Evolutionary conservation across 2,888 invertebrate species (phyloP), one percentile per base, ranked within the genome.

Genomic region (Andricus curvator): DNA sequence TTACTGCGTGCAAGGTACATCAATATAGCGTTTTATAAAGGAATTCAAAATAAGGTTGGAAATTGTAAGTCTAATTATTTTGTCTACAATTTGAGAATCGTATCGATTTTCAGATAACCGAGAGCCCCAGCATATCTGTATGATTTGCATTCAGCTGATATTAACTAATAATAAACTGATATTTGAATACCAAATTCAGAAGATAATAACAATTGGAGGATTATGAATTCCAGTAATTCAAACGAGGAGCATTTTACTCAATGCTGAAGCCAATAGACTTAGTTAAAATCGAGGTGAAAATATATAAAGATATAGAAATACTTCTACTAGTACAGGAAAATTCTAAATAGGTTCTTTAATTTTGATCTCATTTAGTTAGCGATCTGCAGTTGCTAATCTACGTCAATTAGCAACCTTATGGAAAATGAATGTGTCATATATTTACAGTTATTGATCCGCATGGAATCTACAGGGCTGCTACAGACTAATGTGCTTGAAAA

Each of bases 391-490:
- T 56, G 70, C 51, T 25, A 29, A 51, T 51, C 48, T 56, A 29
- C 51, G 56, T 5, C 74, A 74, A 74, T 74, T 74, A 74, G 56
- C 56, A 74, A 15, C 74, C 74, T 74, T 33, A 29, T 56, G 56
- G 15, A 56, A 74, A 74, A 74, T 33, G 74, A 74, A 74, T 56
- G 51, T 48, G 67, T 70, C 29, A 74, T 11, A 70, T 51, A 74
- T 56, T 56, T 74, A 33, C 33, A 74, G n/a, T 74, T 74, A 74
- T n/a, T 74, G 15, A 44, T 44, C 15, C 15, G 44, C 4, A 13
- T 15, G 15, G 15, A 44, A 44, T 33, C 74, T 25, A 33, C 37
- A 9, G 1, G 37, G 37, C 37, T 37, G 37, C 8, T 9, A 37
- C 8, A 33, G 33, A 37, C 37, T 37, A 37, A 37, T 9, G 9